Evolutionary conservation across 2,797 vertebrate genomes (phyloP).

Genomic region (Epinephelus malabaricus): DNA sequence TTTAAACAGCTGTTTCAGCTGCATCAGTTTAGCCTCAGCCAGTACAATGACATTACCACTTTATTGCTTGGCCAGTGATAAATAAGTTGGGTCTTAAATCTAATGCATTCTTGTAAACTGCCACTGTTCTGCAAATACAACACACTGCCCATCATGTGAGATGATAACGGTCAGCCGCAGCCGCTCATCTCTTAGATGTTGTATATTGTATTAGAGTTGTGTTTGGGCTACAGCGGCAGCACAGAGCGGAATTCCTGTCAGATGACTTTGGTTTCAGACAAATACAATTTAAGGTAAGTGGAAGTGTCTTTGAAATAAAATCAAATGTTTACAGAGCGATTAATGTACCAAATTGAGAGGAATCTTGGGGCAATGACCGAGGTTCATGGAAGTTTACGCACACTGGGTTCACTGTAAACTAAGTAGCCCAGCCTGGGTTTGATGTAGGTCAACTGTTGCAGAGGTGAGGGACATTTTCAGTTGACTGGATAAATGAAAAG

Average conservation of each 20-base stretch:
- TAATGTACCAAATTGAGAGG: conserved; percentile 71
- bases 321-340: conserved; percentile 81
- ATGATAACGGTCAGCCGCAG: conserved; percentile 37
- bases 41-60: conserved; percentile 65
- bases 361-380: conserved; percentile 49
- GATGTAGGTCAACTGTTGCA: conserved; percentile 17
- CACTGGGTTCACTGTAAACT: conserved; percentile 23
- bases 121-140: conserved; percentile 69
- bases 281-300: conserved; percentile 75
- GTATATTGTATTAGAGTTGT: conserved; percentile 63
- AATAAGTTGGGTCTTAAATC: conserved; percentile 57
- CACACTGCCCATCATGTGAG: conserved; percentile 55
- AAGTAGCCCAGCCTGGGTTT: not conserved
- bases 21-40: conserved; percentile 35
- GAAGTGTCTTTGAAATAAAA: conserved; percentile 78
- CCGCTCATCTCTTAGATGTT: conserved; percentile 52
- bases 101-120: conserved; percentile 54
- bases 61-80: conserved; percentile 53
- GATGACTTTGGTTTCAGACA: conserved; percentile 76
- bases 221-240: conserved; percentile 53
- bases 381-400: conserved; percentile 49
- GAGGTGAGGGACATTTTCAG: conserved; percentile 3
- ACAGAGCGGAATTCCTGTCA: conserved; percentile 68
- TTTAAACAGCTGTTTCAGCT: conserved; percentile 27
- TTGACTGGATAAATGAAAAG: not conserved